phyloP scores from a whole-genome alignment of 2,113 vertebrate genomes.

The Prochilodus magdalenae region DNA sequence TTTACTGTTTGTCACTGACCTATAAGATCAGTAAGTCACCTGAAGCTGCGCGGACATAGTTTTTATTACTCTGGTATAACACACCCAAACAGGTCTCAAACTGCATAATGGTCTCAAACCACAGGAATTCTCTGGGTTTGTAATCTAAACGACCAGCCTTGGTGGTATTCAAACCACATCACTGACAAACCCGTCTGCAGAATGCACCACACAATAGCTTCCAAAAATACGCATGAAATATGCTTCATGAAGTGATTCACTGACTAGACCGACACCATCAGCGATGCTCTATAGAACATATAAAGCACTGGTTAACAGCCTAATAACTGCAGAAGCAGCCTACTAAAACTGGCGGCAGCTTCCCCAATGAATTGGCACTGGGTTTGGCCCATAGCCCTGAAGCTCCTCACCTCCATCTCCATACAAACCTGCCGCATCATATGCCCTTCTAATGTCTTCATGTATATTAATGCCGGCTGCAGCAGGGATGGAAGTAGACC shows the following conservation, averaged over 20 bases:
- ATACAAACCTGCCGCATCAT: slow-evolving; percentile 36
- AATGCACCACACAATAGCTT: not conserved
- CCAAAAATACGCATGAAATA: not conserved
- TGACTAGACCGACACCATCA: not conserved
- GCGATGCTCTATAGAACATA: slow-evolving; percentile 16
- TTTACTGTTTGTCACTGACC: too few species aligned
- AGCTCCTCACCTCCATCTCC: slow-evolving; percentile 16
- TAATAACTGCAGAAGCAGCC: slow-evolving; percentile 30
- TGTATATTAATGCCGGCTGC: slow-evolving; percentile 39
- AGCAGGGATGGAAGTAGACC: slow-evolving; percentile 12
- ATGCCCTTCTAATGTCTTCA: slow-evolving; percentile 43
- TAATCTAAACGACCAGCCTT: slow-evolving; percentile 10
- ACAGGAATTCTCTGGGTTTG: not conserved
- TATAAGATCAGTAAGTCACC: too few species aligned
- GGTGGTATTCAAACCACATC: not conserved
- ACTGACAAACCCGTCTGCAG: not conserved
- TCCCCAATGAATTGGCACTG: not conserved
- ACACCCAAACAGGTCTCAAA: too few species aligned
- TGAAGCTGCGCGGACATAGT: too few species aligned
- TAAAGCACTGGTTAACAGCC: slow-evolving; percentile 19
- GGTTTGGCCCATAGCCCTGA: slow-evolving; percentile 19
- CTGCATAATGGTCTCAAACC: not conserved
- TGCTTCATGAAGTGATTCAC: slow-evolving; percentile 19
- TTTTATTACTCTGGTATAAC: too few species aligned
- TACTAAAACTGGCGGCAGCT: slow-evolving; percentile 1